Evolutionary conservation across 2,113 vertebrate species (phyloP).

Genomic region (Centropus unirufus): DNA sequence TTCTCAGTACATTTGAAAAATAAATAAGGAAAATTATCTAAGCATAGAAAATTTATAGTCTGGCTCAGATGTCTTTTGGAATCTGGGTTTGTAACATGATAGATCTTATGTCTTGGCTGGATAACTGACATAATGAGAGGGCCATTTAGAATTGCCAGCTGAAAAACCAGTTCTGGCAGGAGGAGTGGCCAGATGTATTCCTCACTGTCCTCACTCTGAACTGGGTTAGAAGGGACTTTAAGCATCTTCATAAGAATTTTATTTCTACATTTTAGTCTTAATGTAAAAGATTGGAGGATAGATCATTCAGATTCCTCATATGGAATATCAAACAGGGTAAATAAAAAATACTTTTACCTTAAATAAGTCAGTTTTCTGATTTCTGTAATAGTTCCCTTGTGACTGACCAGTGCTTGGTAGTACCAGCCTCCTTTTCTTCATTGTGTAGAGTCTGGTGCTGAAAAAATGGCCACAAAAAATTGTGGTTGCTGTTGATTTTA

Average conservation of each 20-base stretch:
- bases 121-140: neutral
- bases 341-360: neutral
- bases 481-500: neutral
- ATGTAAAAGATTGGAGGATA: neutral
- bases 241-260: conserved; percentile 38
- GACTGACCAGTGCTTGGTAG: neutral
- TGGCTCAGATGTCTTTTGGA: neutral
- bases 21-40: conserved; percentile 6
- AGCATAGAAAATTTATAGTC: neutral
- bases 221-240: neutral
- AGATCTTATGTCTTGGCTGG: neutral
- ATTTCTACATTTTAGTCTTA: neutral
- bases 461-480: neutral
- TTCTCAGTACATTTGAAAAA: neutral
- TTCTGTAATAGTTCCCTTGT: neutral
- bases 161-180: conserved; percentile 24
- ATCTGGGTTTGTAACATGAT: neutral
- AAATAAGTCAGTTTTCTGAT: neutral
- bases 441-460: neutral
- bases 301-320: neutral
- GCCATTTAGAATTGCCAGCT: conserved; percentile 8
- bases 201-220: conserved; percentile 4
- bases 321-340: neutral
- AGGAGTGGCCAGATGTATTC: conserved; percentile 25
- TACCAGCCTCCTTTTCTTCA: neutral